Conservation (phyloP, 37 sponge, comb jelly and placozoan species). For the Aphrocallistes beatrix region DNA sequence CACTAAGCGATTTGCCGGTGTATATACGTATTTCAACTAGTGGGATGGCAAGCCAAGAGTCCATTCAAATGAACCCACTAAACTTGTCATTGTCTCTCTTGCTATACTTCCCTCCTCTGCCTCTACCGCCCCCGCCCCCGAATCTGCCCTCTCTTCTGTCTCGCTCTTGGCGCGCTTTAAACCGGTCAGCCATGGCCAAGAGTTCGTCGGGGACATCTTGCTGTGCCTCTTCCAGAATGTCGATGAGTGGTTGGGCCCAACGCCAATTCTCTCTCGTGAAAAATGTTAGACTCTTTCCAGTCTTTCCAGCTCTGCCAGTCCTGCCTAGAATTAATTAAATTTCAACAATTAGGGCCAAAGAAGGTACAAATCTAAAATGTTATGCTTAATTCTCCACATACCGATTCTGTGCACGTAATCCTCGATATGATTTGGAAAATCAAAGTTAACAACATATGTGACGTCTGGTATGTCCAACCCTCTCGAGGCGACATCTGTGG, state of each 20-base stretch:
- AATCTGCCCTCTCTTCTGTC: conserved; percentile 20
- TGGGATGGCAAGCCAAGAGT: background rate
- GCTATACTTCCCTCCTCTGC: background rate
- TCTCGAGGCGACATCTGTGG: conserved; percentile 96
- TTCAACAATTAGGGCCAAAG: no score
- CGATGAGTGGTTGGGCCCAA: conserved; percentile 56
- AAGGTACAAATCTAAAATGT: no score
- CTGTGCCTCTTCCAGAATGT: conserved; percentile 59
- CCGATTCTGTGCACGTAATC: conserved; percentile 87
- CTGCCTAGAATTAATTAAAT: conserved; percentile 58
- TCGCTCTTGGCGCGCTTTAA: conserved; percentile 42
- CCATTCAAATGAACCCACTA: background rate
- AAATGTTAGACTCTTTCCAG: conserved; percentile 73
- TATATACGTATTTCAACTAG: background rate
- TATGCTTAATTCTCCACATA: no score
- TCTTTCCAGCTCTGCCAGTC: conserved; percentile 86
- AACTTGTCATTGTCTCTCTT: conserved; percentile 16
- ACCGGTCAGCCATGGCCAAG: conserved; percentile 74
- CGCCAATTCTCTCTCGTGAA: conserved; percentile 86
- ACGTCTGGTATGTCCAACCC: conserved; percentile 86
- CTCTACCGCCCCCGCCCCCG: conserved; percentile 27
- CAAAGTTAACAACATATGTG: conserved; percentile 92
- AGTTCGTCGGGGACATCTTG: conserved; percentile 87
- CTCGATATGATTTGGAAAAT: conserved; percentile 85
- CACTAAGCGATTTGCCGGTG: conserved; percentile 15